Evolutionary conservation across 2,888 invertebrate species (phyloP).

Genomic region (Leptinotarsa tumamoca): DNA sequence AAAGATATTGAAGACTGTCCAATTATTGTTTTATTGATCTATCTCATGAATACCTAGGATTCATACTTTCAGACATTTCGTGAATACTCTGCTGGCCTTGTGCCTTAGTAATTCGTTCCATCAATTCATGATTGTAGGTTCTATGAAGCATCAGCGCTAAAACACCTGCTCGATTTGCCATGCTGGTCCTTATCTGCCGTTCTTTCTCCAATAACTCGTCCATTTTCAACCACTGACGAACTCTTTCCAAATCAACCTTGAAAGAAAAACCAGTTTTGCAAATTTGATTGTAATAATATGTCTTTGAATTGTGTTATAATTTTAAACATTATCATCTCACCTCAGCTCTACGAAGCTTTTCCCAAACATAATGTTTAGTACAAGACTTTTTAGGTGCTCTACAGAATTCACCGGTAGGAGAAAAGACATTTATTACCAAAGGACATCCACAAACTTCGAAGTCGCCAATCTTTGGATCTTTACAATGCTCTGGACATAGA

Average conservation of each 20-base stretch:
- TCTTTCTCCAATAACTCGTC: conserved; percentile 96
- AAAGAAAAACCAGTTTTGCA: neutral
- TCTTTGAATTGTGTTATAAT: neutral
- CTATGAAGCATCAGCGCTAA: conserved; percentile 96
- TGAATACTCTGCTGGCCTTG: conserved; percentile 69
- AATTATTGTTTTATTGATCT: too few relatives aligned
- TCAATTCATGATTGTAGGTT: conserved; percentile 93
- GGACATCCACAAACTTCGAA: conserved; percentile 95
- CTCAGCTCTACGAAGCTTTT: conserved; percentile 92
- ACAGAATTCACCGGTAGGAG: conserved; percentile 89
- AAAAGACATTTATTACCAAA: conserved; percentile 85
- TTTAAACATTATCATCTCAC: conserved; percentile 65
- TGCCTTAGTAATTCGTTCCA: conserved; percentile 77
- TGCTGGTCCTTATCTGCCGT: conserved; percentile 81
- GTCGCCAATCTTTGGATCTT: conserved; percentile 90
- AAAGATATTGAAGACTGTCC: too few relatives aligned
- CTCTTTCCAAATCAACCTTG: conserved; percentile 93
- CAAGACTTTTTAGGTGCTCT: conserved; percentile 90
- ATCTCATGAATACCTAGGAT: conserved; percentile 33
- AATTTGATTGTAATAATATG: too few relatives aligned
- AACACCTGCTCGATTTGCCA: conserved; percentile 88
- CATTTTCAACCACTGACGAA: conserved; percentile 90
- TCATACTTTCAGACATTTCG: conserved; percentile 63
- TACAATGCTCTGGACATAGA: conserved; percentile 97
- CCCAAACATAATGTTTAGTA: conserved; percentile 94